A percentile compares a stretch with the other conserved stretches of the same genome.
These are phyloP conservation scores for fruit fly (Drosophila melanogaster) DNA, from an alignment of 1,140 invertebrate genomes.

Conservation along the genomic window Release_6_plus_ISO1_MT NT_033779.5:8557001-8557500, in stretches of 20 bases:
- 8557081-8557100: constrained; percentile 45
- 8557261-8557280: constrained; percentile 65
- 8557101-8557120: background rate
- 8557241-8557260: constrained; percentile 83
- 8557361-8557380: constrained; percentile 44
- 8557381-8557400: constrained; percentile 71
- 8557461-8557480: constrained; percentile 81
- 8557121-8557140: constrained; percentile 48
- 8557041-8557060: constrained; percentile 44
- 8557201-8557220: constrained; percentile 82
- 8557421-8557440: constrained; percentile 73
- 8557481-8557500: constrained; percentile 74
- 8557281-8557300: constrained; percentile 11
- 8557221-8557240: constrained; percentile 72
- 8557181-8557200: constrained; percentile 68
- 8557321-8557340: constrained; percentile 48
- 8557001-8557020: constrained; percentile 10
- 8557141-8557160: constrained; percentile 78
- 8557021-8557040: constrained; percentile 2
- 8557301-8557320: constrained; percentile 9
- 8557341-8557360: constrained; percentile 56
- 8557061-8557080: constrained; percentile 40
- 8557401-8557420: constrained; percentile 56
- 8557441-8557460: constrained; percentile 19
- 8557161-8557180: constrained; percentile 53